Base-by-base conservation (phyloP, 1,140 invertebrate species). In the Condylostylus longicornis region DNA sequence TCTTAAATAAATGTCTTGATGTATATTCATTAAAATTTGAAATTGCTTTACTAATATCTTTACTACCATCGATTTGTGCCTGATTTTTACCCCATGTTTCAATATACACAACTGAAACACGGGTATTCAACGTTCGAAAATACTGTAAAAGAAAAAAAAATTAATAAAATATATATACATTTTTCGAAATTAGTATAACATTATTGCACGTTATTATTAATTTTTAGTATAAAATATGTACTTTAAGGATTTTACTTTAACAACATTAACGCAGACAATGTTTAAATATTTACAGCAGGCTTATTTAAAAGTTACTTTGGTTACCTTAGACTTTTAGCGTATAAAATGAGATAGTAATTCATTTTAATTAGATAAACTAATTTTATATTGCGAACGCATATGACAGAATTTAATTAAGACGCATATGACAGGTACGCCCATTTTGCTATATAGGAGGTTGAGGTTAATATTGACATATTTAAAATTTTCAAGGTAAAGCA, bases 41-140 rank as follows among this genome's bases (percentile, higher is more conserved):
- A 51, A 97, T 72, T 37, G 86, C 84, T 47, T 77, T 70, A 22
- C 77, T 76, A 50, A 90, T 86, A 54, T 94, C 86, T 57, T 84
- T 79, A 56, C 77, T 77, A 38, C 75, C 73, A 48, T 82, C 75
- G 41, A 88, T 80, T 42, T 69, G 61, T 10, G 82, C 82, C 54
- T 90, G 81, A 62, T 95, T 87, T 17, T 72, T 74, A 31, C 79
- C 79, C 91, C 91, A 97, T 31, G 89, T 89, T 70, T 97, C 91
- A 59, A 95, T 80, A 64, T 96, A 96, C 27, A 93, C 83, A 42
- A 97, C 78, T 9, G 88, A 88, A 17, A 95, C 82, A 45, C 89
- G 69, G 14, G 91, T 93, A 51, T 88, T 91, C 46, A 96, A 69
- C 18, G 83, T 85, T 42, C 88, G 78, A 66, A 88, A 91, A 61